Percentiles rank a stretch among this genome's conserved stretches.
Evolutionary conservation across 1,140 invertebrate genomes (phyloP).

Genomic region (Pantala flavescens): DNA sequence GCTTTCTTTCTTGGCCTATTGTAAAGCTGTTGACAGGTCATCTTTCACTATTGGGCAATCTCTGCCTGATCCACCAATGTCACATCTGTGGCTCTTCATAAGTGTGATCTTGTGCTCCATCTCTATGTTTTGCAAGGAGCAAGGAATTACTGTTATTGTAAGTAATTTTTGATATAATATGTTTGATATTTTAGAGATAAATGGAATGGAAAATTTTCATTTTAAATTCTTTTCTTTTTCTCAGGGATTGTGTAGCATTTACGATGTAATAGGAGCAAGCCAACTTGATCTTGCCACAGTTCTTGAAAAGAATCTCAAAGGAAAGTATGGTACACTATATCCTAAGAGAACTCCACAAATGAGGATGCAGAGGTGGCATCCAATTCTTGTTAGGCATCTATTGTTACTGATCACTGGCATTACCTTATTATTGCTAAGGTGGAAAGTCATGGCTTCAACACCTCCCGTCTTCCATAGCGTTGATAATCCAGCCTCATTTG

Average conservation of each 20-base stretch:
- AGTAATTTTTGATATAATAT: constrained; percentile 31
- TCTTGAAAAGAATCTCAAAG: neutral
- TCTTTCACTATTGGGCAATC: constrained; percentile 17
- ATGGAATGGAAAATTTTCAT: neutral
- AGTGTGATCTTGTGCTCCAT: constrained; percentile 41
- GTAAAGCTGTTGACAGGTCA: constrained; percentile 28
- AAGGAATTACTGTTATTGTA: constrained; percentile 80
- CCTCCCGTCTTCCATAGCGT: constrained; percentile 67
- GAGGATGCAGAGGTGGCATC: neutral
- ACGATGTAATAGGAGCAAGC: constrained; percentile 50
- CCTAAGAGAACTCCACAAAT: neutral
- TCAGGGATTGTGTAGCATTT: constrained; percentile 59
- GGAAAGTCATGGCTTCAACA: constrained; percentile 66
- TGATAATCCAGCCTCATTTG: constrained; percentile 85
- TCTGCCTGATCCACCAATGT: neutral
- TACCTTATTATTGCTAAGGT: constrained; percentile 47
- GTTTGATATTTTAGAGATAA: too few relatives aligned
- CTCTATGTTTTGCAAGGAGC: constrained; percentile 86
- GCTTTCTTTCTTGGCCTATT: constrained; percentile 53
- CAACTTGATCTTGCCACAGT: constrained; percentile 30
- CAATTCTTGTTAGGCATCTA: constrained; percentile 24
- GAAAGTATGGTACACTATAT: neutral
- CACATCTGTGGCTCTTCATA: constrained; percentile 17
- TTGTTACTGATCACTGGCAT: constrained; percentile 34
- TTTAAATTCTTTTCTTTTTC: constrained; percentile 18